Base-by-base conservation (phyloP, 2,113 vertebrate species). In the Daboia siamensis region DNA sequence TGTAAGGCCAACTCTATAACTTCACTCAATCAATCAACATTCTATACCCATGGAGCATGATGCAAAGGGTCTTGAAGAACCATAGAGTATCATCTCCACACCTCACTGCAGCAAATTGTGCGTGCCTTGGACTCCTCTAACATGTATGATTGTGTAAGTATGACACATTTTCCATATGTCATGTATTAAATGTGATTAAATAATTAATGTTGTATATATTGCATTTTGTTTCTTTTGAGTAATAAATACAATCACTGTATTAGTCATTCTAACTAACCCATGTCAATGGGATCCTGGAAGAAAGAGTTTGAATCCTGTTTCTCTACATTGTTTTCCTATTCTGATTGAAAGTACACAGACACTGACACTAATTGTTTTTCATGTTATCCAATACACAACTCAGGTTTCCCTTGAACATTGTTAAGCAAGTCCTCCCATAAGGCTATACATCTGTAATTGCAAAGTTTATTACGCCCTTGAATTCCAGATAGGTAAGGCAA, bases 401-500 rank as follows among this genome's bases (percentile, higher is more conserved):
- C 21, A 44, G 33, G 12, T 91, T 55, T 80, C n/a, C n/a, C 64
- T 51, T 33, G 61, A 85, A n/a, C 74, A 21, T 44, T 48, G 13
- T 57, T 85, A 29, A 39, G 44, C 20, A 56, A 44, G 6, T 4
- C 8, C 7, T 46, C 7, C 17, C 48, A 21, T 90, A 33, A 56
- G 26, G 17, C 33, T 80, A 9, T 44, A 44, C 33, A 44, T 44
- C 17, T 80, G 21, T 80, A 80, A 80, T 21, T 80, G 74, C 7
- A 39, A 87, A 26, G 9, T 91, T 54, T 91, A 13, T 21, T 39
- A 48, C 6, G 23, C n/a, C 39, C 44, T 33, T 88, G 55, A 87
- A 12, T 93, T 94, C 93, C 86, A 20, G 93, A 59, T 8, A 74
- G 6, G 94, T 26, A 88, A 94, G 92, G 44, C 12, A 94, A 21